A percentile compares a stretch with the other conserved stretches of the same genome.
phyloP scores from a whole-genome alignment of 2,888 invertebrate genomes.

The Dugesia japonica region DNA sequence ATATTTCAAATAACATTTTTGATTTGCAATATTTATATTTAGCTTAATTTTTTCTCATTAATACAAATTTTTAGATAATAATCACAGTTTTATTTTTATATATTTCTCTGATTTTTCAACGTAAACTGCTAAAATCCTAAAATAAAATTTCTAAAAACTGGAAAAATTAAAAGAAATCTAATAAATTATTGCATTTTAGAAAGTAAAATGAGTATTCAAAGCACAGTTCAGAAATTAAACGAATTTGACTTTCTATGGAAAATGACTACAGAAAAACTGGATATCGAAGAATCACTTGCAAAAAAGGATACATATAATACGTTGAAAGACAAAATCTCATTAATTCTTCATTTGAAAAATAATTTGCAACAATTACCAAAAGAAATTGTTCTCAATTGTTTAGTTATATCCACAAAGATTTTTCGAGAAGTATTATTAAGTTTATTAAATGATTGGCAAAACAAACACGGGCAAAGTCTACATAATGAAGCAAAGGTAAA shows the following conservation, averaged over 20 bases:
- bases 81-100: too few species aligned
- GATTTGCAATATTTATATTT: too few species aligned
- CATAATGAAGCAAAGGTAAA: neutral
- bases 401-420: neutral
- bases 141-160: too few species aligned
- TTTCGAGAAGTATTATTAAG: neutral
- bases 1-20: too few species aligned
- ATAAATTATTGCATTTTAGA: neutral
- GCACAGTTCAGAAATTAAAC: neutral
- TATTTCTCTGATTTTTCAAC: too few species aligned
- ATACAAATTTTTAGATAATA: too few species aligned
- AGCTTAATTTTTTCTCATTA: too few species aligned
- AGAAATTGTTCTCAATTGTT: neutral
- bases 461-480: neutral
- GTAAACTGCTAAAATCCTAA: too few species aligned
- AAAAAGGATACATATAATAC: neutral
- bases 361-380: neutral
- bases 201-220: neutral
- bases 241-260: slow-evolving; percentile 13
- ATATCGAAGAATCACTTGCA: neutral
- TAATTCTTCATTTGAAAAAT: slow-evolving; percentile 12
- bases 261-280: neutral
- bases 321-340: neutral
- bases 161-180: too few species aligned
- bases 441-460: neutral